phyloP scores from a whole-genome alignment of 2,113 vertebrate species.

The Orcinus orca region DNA sequence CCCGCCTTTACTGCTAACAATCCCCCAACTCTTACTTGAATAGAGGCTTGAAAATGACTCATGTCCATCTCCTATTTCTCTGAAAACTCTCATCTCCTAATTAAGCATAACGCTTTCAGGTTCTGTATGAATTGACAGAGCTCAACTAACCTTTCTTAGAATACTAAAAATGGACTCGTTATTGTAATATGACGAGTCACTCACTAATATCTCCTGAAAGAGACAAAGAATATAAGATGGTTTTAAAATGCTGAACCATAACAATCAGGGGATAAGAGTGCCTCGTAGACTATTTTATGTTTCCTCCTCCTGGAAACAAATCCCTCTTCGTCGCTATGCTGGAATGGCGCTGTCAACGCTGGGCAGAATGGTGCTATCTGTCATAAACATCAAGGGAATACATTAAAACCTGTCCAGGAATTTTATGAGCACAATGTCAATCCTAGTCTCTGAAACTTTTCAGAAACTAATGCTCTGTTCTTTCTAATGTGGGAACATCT shows the following conservation, averaged over 20 bases:
- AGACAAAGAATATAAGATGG: neutral
- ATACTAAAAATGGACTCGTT: neutral
- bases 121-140: neutral
- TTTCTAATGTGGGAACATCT: neutral
- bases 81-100: neutral
- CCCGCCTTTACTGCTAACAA: neutral
- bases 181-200: neutral
- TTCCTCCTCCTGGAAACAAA: constrained; percentile 5
- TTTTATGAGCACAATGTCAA: neutral
- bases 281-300: neutral
- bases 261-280: neutral
- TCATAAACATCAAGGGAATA: neutral
- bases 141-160: neutral
- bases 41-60: neutral
- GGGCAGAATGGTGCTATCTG: neutral
- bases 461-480: neutral
- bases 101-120: neutral
- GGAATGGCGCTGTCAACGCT: neutral
- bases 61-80: neutral
- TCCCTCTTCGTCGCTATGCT: neutral
- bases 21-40: neutral
- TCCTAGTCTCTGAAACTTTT: neutral
- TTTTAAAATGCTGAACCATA: neutral
- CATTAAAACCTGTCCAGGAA: neutral
- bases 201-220: neutral